phyloP scores from a whole-genome alignment of 2,113 vertebrate genomes.

The Apeltes quadracus region DNA sequence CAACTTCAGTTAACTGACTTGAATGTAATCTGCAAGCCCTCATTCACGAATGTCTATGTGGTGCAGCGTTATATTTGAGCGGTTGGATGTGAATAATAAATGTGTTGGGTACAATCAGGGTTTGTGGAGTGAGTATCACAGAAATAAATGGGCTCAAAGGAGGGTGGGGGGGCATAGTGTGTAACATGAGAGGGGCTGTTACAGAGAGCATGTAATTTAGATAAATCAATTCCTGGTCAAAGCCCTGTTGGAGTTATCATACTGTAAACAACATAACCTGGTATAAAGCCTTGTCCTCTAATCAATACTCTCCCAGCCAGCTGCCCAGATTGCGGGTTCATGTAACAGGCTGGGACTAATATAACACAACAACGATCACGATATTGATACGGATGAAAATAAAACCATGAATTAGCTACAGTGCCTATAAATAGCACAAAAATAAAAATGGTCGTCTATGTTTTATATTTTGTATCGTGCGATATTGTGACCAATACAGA shows the following conservation, averaged over 20 bases:
- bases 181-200: constrained; percentile 19
- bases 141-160: too few relatives aligned
- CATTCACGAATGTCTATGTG: not conserved
- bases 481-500: not conserved
- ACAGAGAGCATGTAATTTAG: constrained; percentile 20
- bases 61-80: not conserved
- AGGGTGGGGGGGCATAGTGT: not conserved
- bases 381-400: constrained; percentile 1
- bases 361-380: constrained; percentile 28
- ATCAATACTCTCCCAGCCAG: constrained; percentile 50
- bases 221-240: constrained; percentile 45
- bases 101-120: not conserved
- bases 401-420: not conserved
- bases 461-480: not conserved
- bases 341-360: constrained; percentile 47
- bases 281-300: constrained; percentile 44
- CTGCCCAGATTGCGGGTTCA: constrained; percentile 45
- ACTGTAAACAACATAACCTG: constrained; percentile 53
- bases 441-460: not conserved
- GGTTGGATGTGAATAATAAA: constrained; percentile 14
- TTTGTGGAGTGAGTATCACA: constrained; percentile 8
- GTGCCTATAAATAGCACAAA: not conserved
- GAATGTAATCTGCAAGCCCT: not conserved
- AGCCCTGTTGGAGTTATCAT: constrained; percentile 15
- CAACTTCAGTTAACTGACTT: too few relatives aligned